Percentiles rank a stretch among this genome's conserved stretches.
These are phyloP conservation scores for Amiota communis DNA, from an alignment of 2,888 invertebrate species.

Conservation along the genomic window DNA sequence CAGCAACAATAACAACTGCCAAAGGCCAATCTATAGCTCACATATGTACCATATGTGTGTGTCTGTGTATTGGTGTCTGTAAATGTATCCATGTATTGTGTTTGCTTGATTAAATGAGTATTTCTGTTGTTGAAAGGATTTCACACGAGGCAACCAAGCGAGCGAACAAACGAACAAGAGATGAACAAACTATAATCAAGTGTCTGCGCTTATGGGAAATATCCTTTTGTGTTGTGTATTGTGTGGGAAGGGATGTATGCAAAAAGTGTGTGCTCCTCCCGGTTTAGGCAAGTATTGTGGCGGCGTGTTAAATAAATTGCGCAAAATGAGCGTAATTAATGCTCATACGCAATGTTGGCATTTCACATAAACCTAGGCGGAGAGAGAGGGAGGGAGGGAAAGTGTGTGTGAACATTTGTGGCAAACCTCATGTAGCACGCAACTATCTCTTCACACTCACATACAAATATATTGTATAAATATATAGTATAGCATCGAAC, in stretches of 20 bases:
- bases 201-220: background rate
- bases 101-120: conserved; percentile 18
- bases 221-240: background rate
- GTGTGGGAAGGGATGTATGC: too few relatives aligned
- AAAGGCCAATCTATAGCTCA: conserved; percentile 26
- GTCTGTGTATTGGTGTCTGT: background rate
- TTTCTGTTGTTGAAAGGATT: conserved; percentile 20
- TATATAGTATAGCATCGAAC: background rate
- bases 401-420: conserved; percentile 47
- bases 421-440: conserved; percentile 59
- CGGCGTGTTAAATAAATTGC: conserved; percentile 55
- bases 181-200: background rate
- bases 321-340: conserved; percentile 61
- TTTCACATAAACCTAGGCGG: background rate
- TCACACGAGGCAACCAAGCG: background rate
- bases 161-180: background rate
- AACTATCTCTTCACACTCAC: conserved; percentile 42
- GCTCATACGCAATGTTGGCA: conserved; percentile 34
- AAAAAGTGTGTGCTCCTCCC: background rate
- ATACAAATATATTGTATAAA: conserved; percentile 5
- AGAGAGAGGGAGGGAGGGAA: conserved; percentile 40
- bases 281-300: conserved; percentile 30
- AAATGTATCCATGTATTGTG: too few relatives aligned
- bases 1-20: conserved; percentile 11
- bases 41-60: conserved; percentile 19